Percentiles rank a stretch among this genome's conserved stretches.
Evolutionary conservation across 2,113 vertebrate species (phyloP).

Genomic region (Catharus bicknelli): DNA sequence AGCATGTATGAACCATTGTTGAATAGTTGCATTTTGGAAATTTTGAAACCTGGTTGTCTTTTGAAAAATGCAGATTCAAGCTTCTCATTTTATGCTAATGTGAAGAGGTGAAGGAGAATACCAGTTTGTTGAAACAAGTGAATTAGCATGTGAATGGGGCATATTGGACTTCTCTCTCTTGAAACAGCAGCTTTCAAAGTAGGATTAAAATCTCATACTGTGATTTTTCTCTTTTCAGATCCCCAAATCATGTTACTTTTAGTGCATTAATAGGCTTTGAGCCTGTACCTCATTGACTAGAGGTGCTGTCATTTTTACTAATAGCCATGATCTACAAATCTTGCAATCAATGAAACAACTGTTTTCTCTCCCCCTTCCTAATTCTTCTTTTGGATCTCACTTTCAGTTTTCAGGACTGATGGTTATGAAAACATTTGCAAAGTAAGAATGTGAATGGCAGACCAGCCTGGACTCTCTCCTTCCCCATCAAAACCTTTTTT

Average conservation of each 20-base stretch:
- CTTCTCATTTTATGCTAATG: constrained; percentile 41
- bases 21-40: constrained; percentile 9
- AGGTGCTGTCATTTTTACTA: constrained; percentile 14
- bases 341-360: neutral
- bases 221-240: constrained; percentile 27
- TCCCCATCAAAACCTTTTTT: neutral
- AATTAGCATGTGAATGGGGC: constrained; percentile 52
- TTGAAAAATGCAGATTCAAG: constrained; percentile 42
- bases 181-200: neutral
- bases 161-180: constrained; percentile 17
- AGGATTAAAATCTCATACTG: neutral
- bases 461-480: neutral
- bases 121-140: constrained; percentile 45
- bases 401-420: neutral
- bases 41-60: constrained; percentile 10
- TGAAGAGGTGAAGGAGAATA: constrained; percentile 34
- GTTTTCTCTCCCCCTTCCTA: neutral
- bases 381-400: neutral
- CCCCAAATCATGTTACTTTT: constrained; percentile 8
- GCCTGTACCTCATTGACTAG: neutral
- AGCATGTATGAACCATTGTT: neutral
- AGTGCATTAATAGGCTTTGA: constrained; percentile 8
- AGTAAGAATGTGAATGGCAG: neutral
- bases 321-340: neutral
- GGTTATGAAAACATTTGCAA: neutral